Percentiles rank a stretch among this genome's conserved stretches.
These are phyloP conservation scores for Bombylius major DNA, from an alignment of 2,888 invertebrate species.

Conservation along the genomic window DNA sequence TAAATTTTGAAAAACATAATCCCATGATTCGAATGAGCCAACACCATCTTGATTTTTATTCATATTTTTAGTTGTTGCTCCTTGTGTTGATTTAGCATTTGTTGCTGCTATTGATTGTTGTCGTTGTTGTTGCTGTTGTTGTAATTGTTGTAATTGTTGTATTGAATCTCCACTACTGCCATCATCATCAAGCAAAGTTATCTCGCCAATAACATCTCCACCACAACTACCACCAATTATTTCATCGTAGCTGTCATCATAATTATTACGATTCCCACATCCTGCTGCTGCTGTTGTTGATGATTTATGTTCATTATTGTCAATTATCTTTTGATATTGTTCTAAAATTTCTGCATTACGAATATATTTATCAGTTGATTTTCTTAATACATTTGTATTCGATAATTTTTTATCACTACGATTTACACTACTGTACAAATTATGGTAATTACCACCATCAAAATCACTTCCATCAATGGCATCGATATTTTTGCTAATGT, in stretches of 20 bases:
- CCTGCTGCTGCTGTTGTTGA: neutral
- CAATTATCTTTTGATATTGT: slow-evolving; percentile 18
- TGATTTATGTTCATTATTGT: slow-evolving; percentile 15
- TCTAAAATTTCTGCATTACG: slow-evolving; percentile 22
- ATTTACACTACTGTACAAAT: neutral
- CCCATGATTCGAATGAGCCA: slow-evolving; percentile 63
- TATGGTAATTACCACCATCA: slow-evolving; percentile 19
- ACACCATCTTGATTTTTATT: slow-evolving; percentile 50
- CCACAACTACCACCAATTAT: slow-evolving; percentile 1
- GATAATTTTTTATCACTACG: slow-evolving; percentile 2
- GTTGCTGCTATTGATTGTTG: slow-evolving; percentile 15
- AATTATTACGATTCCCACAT: neutral
- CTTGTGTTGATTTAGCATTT: slow-evolving; percentile 8
- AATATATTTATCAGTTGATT: slow-evolving; percentile 20
- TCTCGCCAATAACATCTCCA: neutral
- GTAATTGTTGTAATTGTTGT: neutral
- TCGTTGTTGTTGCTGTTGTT: slow-evolving; percentile 2
- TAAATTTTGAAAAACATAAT: slow-evolving; percentile 64
- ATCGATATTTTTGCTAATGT: slow-evolving; percentile 13
- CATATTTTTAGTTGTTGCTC: slow-evolving; percentile 21
- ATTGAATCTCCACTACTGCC: neutral
- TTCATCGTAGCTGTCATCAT: slow-evolving; percentile 15
- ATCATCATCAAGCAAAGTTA: neutral
- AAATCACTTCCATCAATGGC: slow-evolving; percentile 16
- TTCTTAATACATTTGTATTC: slow-evolving; percentile 1